These are phyloP conservation scores for Hydropsyche betteni DNA, from an alignment of 2,888 invertebrate genomes.

Conservation along the genomic window DNA sequence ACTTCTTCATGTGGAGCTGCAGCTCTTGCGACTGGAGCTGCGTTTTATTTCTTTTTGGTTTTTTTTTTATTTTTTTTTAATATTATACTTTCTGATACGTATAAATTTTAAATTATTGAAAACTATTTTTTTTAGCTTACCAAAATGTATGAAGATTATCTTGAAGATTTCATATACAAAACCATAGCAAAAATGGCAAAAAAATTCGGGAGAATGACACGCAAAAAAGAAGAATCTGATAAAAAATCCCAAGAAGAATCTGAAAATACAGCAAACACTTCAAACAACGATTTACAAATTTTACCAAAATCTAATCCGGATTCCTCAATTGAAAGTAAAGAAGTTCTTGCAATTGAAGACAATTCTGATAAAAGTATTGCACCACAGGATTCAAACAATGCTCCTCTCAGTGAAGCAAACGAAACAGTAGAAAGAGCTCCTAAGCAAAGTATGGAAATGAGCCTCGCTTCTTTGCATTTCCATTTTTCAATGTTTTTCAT, in stretches of 20 bases:
- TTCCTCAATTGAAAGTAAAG: not conserved
- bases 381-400: constrained; percentile 49
- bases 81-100: not conserved
- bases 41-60: constrained; percentile 77
- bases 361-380: not conserved
- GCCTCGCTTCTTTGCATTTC: constrained; percentile 71
- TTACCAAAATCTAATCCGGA: constrained; percentile 47
- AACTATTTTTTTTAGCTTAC: constrained; percentile 65
- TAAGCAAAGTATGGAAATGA: constrained; percentile 50
- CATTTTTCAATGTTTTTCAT: constrained; percentile 78
- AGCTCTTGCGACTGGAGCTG: constrained; percentile 71
- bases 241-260: constrained; percentile 38
- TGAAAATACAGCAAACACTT: constrained; percentile 5
- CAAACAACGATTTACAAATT: constrained; percentile 54
- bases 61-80: constrained; percentile 52
- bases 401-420: constrained; percentile 41
- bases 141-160: constrained; percentile 78
- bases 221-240: constrained; percentile 44
- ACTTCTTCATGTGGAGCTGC: constrained; percentile 79
- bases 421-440: constrained; percentile 51
- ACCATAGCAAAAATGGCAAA: constrained; percentile 60
- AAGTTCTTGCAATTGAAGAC: not conserved
- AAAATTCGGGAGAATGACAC: constrained; percentile 44
- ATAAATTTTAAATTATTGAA: constrained; percentile 19
- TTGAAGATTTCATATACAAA: constrained; percentile 71